Evolutionary conservation across 2,113 vertebrate species (phyloP), one percentile per base, ranked within the genome.

Genomic region (Bombycilla garrulus): DNA sequence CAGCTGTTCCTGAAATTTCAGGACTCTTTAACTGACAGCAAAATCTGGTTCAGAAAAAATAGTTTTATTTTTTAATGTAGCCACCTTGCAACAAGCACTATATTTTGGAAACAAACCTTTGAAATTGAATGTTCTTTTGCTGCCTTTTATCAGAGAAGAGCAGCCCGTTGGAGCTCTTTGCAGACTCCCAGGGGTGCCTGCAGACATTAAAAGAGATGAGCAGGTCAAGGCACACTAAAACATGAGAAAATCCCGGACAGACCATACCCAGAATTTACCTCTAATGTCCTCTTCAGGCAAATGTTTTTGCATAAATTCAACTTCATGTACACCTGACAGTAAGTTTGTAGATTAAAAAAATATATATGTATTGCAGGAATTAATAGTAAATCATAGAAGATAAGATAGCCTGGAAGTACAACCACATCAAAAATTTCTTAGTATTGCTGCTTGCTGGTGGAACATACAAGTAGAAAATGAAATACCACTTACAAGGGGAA

Each of bases 101-200:
- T 78, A 64, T 57, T 92, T 90, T 81, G 82, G 50, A 92, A 95
- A 86, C 33, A 76, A 40, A 21, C 44, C 40, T 90, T 72, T 62
- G 88, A 90, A 95, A 90, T 4, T 16, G 38, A 87, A 66, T 65
- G 69, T 56, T 78, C 48, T 84, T 36, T 88, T 13, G 2, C 35
- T 87, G 42, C 25, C 28, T 91, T 95, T 96, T 96, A 96, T 97
- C 95, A 88, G 79, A 84, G 53, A 72, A 36, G 5, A 69, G 67
- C 91, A 96, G 86, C 60, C 74, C 0, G 0, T 35, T 64, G 62
- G 78, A 81, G 21, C 40, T 88, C 69, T 66, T 80, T 56, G 38
- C 54, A 74, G 72, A 56, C 88, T 94, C 79, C 69, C 81, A 60
- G 53, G 38, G 56, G 64, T 87, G 66, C 54, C 71, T 78, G 57